Evolutionary conservation across 2,888 invertebrate species (phyloP).

Genomic region (Capitulum mitella): DNA sequence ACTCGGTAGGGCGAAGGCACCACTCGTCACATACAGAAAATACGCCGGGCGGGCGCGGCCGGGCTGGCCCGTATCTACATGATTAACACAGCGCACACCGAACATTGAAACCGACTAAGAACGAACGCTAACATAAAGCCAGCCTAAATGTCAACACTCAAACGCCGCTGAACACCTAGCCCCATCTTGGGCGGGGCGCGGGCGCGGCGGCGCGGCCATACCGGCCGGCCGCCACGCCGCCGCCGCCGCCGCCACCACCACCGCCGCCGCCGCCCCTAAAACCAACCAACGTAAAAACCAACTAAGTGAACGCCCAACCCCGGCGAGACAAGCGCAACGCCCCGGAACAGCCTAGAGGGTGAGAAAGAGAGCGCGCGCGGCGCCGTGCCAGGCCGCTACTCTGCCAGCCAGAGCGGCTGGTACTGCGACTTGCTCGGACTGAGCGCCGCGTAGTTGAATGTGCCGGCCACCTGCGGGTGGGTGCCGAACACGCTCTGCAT

Average conservation of each 20-base stretch:
- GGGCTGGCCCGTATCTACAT: not conserved
- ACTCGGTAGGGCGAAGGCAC: slow-evolving; percentile 18
- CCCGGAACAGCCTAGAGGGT: not conserved
- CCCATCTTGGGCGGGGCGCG: too few species aligned
- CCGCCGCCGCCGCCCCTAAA: slow-evolving; percentile 7
- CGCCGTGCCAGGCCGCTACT: slow-evolving; percentile 45
- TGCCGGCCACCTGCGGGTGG: slow-evolving; percentile 54
- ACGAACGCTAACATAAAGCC: slow-evolving; percentile 20
- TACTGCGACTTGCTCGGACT: slow-evolving; percentile 63
- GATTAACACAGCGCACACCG: slow-evolving; percentile 2
- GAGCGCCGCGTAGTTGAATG: slow-evolving; percentile 61
- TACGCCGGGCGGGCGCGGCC: not conserved
- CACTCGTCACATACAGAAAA: not conserved
- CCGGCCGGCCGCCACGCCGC: too few species aligned
- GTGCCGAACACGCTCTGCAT: slow-evolving; percentile 52
- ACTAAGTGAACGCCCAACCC: not conserved
- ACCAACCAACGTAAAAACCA: slow-evolving; percentile 21
- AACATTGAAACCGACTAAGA: slow-evolving; percentile 13
- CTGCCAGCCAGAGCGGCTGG: slow-evolving; percentile 67
- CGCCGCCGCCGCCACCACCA: too few species aligned
- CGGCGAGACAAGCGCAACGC: too few species aligned
- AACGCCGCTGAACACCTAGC: not conserved
- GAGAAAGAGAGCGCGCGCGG: not conserved
- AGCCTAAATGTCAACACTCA: not conserved
- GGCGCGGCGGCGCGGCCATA: too few species aligned